Evolutionary conservation across 2,113 vertebrate species (phyloP).

Genomic region (Astatoreochromis straeleni): DNA sequence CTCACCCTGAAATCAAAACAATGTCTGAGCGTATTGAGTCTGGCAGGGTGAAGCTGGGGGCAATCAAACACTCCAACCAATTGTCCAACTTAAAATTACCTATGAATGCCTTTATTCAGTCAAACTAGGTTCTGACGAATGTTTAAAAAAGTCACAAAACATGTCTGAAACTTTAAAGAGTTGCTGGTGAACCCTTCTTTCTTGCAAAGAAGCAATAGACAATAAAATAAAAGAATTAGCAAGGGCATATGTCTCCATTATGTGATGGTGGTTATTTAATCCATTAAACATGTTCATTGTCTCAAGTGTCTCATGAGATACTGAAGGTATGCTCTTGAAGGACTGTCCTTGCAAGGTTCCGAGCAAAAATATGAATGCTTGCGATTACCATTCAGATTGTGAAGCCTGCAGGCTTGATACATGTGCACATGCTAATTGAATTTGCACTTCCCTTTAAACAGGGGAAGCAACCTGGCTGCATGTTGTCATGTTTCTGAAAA

Average conservation of each 20-base stretch:
- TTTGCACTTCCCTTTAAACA: conserved; percentile 31
- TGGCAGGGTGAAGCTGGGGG: conserved; percentile 34
- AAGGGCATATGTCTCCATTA: background rate
- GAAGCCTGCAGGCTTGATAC: conserved; percentile 29
- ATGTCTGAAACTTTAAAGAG: background rate
- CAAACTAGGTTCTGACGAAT: background rate
- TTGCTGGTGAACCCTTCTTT: background rate
- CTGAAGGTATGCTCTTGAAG: conserved; percentile 34
- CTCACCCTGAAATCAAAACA: conserved; percentile 58
- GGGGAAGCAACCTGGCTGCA: conserved; percentile 15
- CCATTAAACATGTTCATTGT: conserved; percentile 41
- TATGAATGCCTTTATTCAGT: conserved; percentile 1
- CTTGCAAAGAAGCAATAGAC: background rate
- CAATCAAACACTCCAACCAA: conserved; percentile 30
- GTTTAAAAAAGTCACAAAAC: background rate
- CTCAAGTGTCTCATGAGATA: conserved; percentile 9
- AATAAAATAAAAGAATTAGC: background rate
- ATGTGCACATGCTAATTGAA: conserved; percentile 65
- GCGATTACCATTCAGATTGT: conserved; percentile 68
- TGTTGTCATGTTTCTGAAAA: conserved; percentile 21
- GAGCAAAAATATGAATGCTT: conserved; percentile 39
- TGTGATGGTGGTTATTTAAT: background rate
- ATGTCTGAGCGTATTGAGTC: conserved; percentile 37
- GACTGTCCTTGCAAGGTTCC: background rate
- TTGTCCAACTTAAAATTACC: conserved; percentile 12